Evolutionary conservation across 2,888 invertebrate species (phyloP).

Genomic region (Macaria liturata): DNA sequence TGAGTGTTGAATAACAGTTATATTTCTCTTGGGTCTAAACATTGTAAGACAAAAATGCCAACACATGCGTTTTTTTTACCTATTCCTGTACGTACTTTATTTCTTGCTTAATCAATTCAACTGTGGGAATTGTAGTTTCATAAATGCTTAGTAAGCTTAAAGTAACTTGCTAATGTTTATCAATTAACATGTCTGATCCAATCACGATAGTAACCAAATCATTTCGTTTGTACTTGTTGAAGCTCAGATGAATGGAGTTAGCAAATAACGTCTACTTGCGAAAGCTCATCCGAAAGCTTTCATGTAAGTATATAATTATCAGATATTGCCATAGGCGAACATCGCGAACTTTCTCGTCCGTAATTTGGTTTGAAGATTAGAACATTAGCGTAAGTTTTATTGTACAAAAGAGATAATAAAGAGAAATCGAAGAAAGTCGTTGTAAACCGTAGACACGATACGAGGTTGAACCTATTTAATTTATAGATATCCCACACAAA

Average conservation of each 20-base stretch:
- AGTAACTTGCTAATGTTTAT: conserved; percentile 1
- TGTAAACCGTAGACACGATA: conserved; percentile 26
- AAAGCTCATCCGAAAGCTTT: no score
- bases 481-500: conserved; percentile 34
- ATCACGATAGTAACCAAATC: neutral
- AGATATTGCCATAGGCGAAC: conserved; percentile 26
- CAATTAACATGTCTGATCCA: conserved; percentile 2
- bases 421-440: conserved; percentile 28
- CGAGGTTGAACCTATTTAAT: conserved; percentile 27
- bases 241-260: neutral
- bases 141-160: no score
- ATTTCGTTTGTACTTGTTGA: no score
- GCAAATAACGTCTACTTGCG: no score
- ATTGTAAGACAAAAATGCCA: no score
- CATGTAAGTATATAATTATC: conserved; percentile 29
- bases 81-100: no score
- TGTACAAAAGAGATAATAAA: conserved; percentile 31
- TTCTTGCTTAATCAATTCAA: no score
- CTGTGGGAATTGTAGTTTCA: no score
- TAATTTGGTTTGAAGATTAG: conserved; percentile 17
- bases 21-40: no score
- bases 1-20: neutral
- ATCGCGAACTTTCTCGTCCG: conserved; percentile 32
- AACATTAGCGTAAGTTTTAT: conserved; percentile 34
- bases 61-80: no score